Evolutionary conservation across 2,113 vertebrate species (phyloP), one percentile per base, ranked within the genome.

Genomic region (Oreochromis niloticus): DNA sequence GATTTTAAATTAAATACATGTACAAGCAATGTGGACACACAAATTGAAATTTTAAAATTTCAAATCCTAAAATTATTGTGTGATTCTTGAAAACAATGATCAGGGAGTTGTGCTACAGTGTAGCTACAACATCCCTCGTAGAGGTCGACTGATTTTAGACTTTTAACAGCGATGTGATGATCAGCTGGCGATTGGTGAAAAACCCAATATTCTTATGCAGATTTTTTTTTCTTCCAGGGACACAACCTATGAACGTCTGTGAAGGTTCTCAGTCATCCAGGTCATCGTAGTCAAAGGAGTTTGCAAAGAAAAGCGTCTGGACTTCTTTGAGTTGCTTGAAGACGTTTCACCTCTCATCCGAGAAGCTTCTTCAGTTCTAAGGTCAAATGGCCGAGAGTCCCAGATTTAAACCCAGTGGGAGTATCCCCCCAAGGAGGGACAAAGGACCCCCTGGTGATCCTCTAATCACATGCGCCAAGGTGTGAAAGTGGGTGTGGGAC

Each of bases 181-280:
- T 57, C 56, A 57, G 24, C 0, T 57, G 55, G 6, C 14, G 13
- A 46, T 56, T 56, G 55, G 55, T 14, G 55, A 27, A 27, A 56
- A 56, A 0, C 22, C 54, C 54, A 24, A 0, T 56, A 56, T 56
- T 56, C 1, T 56, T 22, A 3, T 56, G 6, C 11, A 0, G 54
- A 4, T 24, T 24, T 22, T 27, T 56, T 56, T 56, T 56, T 27
- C 55, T 56, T 56, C 4, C 56, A 59, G 13, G 56, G 4, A 16
- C 56, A 59, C 56, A 59, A 30, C 13, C 56, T 2, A 30, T 27
- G 7, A 57, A 57, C 24, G n/a, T n/a, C n/a, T n/a, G n/a, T n/a
- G n/a, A n/a, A n/a, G n/a, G n/a, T n/a, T n/a, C n/a, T n/a, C n/a
- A n/a, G n/a, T n/a, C n/a, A n/a, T n/a, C n/a, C n/a, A n/a, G n/a